A percentile compares a stretch with the other conserved stretches of the same genome.
phyloP scores from a whole-genome alignment of 2,113 vertebrate genomes.

The Lycocorax pyrrhopterus region DNA sequence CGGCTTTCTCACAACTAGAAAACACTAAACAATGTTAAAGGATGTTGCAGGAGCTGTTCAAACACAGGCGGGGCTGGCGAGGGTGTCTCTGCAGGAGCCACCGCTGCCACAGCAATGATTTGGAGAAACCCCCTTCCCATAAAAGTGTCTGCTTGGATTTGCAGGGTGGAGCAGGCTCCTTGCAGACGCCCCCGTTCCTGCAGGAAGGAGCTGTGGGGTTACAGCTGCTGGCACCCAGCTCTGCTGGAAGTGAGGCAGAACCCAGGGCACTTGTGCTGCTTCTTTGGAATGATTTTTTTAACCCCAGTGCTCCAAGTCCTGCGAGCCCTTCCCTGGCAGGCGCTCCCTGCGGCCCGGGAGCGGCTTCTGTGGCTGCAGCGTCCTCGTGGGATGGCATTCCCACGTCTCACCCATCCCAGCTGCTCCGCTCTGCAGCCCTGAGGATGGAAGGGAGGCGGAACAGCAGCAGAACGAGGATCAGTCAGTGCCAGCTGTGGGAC shows the following conservation, averaged over 20 bases:
- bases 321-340: not conserved
- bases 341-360: not conserved
- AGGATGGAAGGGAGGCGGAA: not conserved
- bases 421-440: not conserved
- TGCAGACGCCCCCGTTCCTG: too few relatives aligned
- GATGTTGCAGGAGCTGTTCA: not conserved
- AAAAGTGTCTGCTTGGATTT: not conserved
- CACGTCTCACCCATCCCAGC: not conserved
- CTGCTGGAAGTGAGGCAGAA: not conserved
- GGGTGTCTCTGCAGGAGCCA: not conserved
- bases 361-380: not conserved
- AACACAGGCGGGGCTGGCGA: not conserved
- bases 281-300: not conserved
- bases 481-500: not conserved
- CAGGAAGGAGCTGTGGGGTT: too few relatives aligned
- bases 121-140: not conserved
- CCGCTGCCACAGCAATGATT: not conserved
- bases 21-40: not conserved
- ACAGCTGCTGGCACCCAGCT: not conserved
- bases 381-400: not conserved
- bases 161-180: not conserved
- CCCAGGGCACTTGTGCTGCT: too few relatives aligned
- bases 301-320: rapidly evolving
- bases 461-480: not conserved
- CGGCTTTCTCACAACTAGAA: not conserved